These are phyloP conservation scores for Catostylus mosaicus DNA, from an alignment of 30 jellyfish, hydroid and myxozoan species.

Conservation along the genomic window DNA sequence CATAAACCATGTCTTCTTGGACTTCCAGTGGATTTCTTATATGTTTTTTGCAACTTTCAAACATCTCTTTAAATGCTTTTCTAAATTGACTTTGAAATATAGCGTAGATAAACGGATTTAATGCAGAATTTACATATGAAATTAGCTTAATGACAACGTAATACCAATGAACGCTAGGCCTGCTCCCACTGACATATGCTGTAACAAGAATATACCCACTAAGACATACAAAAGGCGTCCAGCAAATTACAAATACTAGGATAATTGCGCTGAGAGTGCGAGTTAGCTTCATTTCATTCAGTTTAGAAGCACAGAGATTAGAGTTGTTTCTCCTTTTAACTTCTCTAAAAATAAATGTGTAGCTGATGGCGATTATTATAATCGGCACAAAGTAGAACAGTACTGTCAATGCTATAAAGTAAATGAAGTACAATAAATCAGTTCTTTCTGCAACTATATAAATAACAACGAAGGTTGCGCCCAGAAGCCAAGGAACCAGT, in stretches of 20 bases:
- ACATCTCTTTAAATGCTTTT: neutral
- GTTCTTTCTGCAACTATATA: slow-evolving; percentile 8
- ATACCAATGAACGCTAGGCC: neutral
- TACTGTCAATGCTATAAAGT: slow-evolving; percentile 5
- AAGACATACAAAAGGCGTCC: slow-evolving; percentile 32
- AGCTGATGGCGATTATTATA: slow-evolving; percentile 1
- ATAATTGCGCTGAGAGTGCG: slow-evolving; percentile 4
- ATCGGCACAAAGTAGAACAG: slow-evolving; percentile 11
- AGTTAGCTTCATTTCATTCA: slow-evolving; percentile 23
- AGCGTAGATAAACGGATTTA: slow-evolving; percentile 40
- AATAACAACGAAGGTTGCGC: neutral
- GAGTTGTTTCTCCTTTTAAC: slow-evolving; percentile 12
- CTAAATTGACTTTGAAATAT: slow-evolving; percentile 20
- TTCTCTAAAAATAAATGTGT: neutral
- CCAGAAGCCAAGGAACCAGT: slow-evolving; percentile 14
- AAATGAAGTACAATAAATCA: neutral
- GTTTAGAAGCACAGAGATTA: neutral
- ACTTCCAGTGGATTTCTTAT: neutral
- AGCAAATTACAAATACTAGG: slow-evolving; percentile 6
- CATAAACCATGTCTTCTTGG: neutral
- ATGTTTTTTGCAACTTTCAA: neutral
- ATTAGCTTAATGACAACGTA: slow-evolving; percentile 3
- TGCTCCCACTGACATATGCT: neutral
- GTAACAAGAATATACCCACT: neutral
- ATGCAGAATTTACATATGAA: slow-evolving; percentile 19